Conservation (phyloP, 2,888 invertebrate genomes). For the Drosophila dives region DNA sequence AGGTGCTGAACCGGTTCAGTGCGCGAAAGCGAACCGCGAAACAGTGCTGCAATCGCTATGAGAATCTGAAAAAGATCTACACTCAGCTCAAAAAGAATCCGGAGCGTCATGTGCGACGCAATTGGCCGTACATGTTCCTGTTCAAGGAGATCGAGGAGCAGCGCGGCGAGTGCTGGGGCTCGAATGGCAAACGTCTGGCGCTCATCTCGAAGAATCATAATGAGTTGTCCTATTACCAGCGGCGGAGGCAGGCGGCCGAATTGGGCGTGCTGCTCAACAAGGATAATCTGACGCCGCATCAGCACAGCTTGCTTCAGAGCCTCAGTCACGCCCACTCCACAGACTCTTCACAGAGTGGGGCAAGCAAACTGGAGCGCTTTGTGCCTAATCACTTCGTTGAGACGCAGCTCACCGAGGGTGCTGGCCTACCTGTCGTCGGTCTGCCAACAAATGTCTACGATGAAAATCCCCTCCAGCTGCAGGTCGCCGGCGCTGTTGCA, state of each 20-base stretch:
- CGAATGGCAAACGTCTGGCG: conserved; percentile 82
- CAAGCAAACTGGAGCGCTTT: conserved; percentile 81
- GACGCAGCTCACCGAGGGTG: conserved; percentile 80
- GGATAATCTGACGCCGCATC: conserved; percentile 73
- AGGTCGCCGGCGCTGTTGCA: conserved; percentile 63
- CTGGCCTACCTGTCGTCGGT: conserved; percentile 28
- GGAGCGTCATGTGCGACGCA: conserved; percentile 84
- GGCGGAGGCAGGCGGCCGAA: conserved; percentile 82
- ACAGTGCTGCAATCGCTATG: conserved; percentile 84
- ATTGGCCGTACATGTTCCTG: conserved; percentile 84
- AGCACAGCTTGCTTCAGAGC: conserved; percentile 75
- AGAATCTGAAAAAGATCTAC: conserved; percentile 84
- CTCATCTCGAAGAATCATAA: conserved; percentile 83
- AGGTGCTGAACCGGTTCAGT: conserved; percentile 83
- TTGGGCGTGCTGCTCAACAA: conserved; percentile 82
- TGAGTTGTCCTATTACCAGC: conserved; percentile 84
- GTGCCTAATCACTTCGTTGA: conserved; percentile 84
- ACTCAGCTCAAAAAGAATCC: conserved; percentile 84
- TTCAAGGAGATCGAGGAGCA: conserved; percentile 85
- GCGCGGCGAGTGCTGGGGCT: conserved; percentile 84
- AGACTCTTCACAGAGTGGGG: conserved; percentile 81
- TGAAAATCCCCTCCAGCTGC: conserved; percentile 66
- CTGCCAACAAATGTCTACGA: conserved; percentile 56
- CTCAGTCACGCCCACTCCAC: conserved; percentile 77
- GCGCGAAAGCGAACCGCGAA: conserved; percentile 84